Percentiles rank a stretch among this genome's conserved stretches.
Evolutionary conservation across 2,113 vertebrate species (phyloP).

Genomic region (Odocoileus hemionus): DNA sequence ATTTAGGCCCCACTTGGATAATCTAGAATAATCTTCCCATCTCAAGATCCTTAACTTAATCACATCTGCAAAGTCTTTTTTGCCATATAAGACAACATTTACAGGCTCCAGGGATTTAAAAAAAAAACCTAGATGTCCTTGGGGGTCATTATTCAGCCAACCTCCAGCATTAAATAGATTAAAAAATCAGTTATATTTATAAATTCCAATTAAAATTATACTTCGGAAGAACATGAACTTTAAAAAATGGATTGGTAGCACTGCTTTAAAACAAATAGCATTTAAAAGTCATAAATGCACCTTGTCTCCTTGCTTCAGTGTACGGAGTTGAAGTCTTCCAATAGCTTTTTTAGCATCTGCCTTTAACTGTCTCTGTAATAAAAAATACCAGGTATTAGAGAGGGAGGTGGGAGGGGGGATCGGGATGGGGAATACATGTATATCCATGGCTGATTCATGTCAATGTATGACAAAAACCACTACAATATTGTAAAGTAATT

Average conservation of each 20-base stretch:
- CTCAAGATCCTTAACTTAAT: conserved; percentile 28
- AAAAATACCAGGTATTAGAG: conserved; percentile 53
- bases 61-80: neutral
- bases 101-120: neutral
- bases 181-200: neutral
- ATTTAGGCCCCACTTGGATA: neutral
- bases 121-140: neutral
- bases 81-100: neutral
- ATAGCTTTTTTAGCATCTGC: conserved; percentile 90
- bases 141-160: neutral
- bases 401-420: neutral
- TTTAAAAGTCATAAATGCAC: conserved; percentile 72
- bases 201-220: neutral
- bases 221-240: neutral
- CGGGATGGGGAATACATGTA: no score
- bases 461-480: no score
- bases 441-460: no score
- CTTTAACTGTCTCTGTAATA: conserved; percentile 85
- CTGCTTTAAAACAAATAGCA: conserved; percentile 23
- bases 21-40: conserved; percentile 7
- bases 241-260: neutral
- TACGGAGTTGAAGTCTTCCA: conserved; percentile 85
- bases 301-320: conserved; percentile 88
- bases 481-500: no score
- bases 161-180: neutral